Base-by-base conservation (phyloP, 2,888 invertebrate species). In the Allophyes oxyacanthae region DNA sequence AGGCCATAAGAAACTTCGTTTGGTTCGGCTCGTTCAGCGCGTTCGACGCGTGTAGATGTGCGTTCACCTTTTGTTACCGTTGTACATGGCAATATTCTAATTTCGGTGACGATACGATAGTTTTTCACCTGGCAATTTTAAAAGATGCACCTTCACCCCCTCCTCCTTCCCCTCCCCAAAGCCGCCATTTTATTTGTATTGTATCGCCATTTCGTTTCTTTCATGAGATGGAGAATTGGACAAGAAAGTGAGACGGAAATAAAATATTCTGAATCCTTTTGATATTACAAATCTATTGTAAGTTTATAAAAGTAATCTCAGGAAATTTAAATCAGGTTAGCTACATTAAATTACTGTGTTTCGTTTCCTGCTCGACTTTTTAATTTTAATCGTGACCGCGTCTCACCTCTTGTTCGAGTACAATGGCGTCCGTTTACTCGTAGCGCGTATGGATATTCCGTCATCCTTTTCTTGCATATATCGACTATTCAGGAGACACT, bases 391-490 rank as follows among this genome's bases (percentile, higher is more conserved):
- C 58, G 66, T 73, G 76, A 72, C 79, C 75, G 83, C 84, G 82
- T 82, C 79, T 78, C 75, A 65, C 63, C 66, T 71, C 64, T 67
- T 77, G 70, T 79, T 80, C 72, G 77, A 79, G 80, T 82, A 88
- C 89, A 92, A 94, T 94, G 94, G 94, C 94, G 92, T 90, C 93
- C 82, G 84, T 86, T 87, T 86, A 86, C 85, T 86, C 85, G 84
- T 87, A 87, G 85, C 89, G 90, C 88, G 84, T 89, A 83, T 88
- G 82, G 86, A 90, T 87, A 89, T 88, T 92, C 90, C 91, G 93
- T 94, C 93, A 94, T 94, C 94, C 94, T 94, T 94, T 94, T 94
- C 94, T 93, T 90, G 88, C 94, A 88, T 90, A 90, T 89, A 92
- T 93, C 89, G 89, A 89, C 89, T 90, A 87, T 88, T 89, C 89